Evolutionary conservation across 1,140 invertebrate genomes (phyloP).

Genomic region (Melipona quadrifasciata): DNA sequence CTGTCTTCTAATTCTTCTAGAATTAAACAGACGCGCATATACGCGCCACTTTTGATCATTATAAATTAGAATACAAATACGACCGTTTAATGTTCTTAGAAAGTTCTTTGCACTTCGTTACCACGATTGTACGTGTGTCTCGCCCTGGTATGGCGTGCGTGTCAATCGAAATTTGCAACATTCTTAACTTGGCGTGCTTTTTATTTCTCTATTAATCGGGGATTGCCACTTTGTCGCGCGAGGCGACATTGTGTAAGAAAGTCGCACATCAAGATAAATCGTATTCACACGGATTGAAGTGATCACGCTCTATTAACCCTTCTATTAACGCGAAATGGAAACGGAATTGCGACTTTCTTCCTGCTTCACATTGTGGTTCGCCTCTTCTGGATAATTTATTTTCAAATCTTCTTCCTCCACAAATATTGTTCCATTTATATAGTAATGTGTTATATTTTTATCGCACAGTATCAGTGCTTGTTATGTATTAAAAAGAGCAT

Average conservation of each 20-base stretch:
- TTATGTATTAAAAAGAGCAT: too few species aligned
- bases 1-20: conserved; percentile 1
- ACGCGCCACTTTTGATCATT: conserved; percentile 26
- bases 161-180: conserved; percentile 18
- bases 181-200: not conserved
- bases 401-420: not conserved
- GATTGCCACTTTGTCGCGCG: conserved; percentile 10
- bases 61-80: conserved; percentile 43
- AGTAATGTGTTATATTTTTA: too few species aligned
- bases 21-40: not conserved
- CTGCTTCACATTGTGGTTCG: not conserved
- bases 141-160: not conserved
- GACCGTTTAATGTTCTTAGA: conserved; percentile 45
- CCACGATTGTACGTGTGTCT: not conserved
- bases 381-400: not conserved
- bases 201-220: not conserved
- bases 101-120: conserved; percentile 30
- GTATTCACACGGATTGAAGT: not conserved
- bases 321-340: not conserved
- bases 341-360: not conserved
- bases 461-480: too few species aligned
- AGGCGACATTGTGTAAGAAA: conserved; percentile 1
- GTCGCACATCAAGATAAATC: conserved; percentile 24
- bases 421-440: too few species aligned
- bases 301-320: conserved; percentile 33